Evolutionary conservation across 2,797 vertebrate genomes (phyloP), one percentile per base, ranked within the genome.

Genomic region (Loriculus beryllinus): DNA sequence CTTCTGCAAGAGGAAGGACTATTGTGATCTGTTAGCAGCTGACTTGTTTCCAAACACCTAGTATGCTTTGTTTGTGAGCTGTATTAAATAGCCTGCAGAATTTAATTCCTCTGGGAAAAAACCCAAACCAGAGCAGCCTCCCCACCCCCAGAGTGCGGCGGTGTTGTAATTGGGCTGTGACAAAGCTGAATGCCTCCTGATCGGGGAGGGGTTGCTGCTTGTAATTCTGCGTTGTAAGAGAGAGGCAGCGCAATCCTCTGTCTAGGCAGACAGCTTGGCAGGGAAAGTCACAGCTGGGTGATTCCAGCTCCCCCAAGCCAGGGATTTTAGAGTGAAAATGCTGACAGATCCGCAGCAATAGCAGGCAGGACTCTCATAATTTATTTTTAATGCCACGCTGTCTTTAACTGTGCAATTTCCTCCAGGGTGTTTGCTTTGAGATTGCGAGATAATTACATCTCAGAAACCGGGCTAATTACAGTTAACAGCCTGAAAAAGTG

Each of bases 381-480:
- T 98, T 98, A 97, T 98, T 98, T 98, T 98, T 98, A 98, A 98
- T 98, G 97, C 96, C 94, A 82, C 33, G 95, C 97, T 97, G 97
- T 96, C 97, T 98, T 97, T 98, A 97, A 98, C 97, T 91, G 97
- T 97, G 97, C 97, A 96, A 96, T 98, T 98, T 98, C 98, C 98
- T 98, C 97, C 95, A 63, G 98, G 97, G 98, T 98, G 97, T 98
- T 98, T 98, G 97, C 98, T 98, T 98, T 98, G 97, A 98, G 97
- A 98, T 97, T 97, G 97, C 43, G 48, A 98, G 97, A 98, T 98
- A 98, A 98, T 98, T 98, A 98, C 98, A 98, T 97, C 94, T 97
- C 97, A 97, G 98, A 97, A 98, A 98, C 97, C 97, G 97, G 96
- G 98, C 97, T 98, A 98, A 98, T 98, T 98, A 98, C 97, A 98